phyloP scores from a whole-genome alignment of 2,113 vertebrate species.

The Pardalotus punctatus region DNA sequence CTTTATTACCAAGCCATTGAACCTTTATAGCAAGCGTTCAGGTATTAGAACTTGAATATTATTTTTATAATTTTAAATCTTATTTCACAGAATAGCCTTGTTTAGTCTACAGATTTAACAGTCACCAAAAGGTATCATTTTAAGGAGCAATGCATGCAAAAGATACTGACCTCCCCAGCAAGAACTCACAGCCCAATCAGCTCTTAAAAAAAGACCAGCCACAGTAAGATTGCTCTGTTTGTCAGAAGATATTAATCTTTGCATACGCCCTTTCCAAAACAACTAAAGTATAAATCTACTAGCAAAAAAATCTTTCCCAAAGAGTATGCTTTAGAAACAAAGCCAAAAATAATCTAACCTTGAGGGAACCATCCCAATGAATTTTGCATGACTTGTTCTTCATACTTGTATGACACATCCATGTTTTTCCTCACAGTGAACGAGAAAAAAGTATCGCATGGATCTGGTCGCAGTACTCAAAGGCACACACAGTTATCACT shows the following conservation, averaged over 20 bases:
- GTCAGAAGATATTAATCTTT: neutral
- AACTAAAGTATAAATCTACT: neutral
- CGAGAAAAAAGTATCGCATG: neutral
- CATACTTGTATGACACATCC: neutral
- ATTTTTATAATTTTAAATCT: neutral
- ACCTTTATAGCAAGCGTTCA: neutral
- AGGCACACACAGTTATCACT: neutral
- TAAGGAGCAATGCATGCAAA: neutral
- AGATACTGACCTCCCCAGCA: neutral
- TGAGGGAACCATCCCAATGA: neutral
- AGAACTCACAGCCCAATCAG: neutral
- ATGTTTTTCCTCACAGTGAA: neutral
- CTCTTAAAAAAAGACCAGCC: neutral
- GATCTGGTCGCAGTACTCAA: neutral
- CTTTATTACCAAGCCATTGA: neutral
- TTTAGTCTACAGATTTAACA: slow-evolving; percentile 27
- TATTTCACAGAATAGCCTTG: slow-evolving; percentile 9
- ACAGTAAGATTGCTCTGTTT: neutral
- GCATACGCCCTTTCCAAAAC: neutral
- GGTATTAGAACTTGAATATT: slow-evolving; percentile 20
- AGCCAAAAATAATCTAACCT: neutral
- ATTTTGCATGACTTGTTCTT: neutral
- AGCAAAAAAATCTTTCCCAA: neutral
- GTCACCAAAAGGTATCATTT: neutral
- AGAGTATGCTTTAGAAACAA: neutral